Conservation (phyloP, 2,888 invertebrate species). For the Tyria jacobaeae region DNA sequence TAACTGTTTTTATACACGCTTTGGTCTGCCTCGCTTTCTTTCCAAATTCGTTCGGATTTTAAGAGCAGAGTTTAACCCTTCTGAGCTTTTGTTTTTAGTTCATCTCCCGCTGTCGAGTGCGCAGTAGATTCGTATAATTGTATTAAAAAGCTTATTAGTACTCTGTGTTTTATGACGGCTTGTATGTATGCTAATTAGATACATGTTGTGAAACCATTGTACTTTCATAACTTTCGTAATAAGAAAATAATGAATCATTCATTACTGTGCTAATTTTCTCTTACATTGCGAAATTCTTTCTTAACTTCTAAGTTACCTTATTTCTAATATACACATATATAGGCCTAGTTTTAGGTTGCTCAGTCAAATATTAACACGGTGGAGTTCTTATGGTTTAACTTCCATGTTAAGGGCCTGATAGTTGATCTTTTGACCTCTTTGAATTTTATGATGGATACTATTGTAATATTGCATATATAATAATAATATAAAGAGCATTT, state of each 20-base stretch:
- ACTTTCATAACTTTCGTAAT: background rate
- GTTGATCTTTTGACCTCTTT: background rate
- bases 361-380: background rate
- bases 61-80: constrained; percentile 15
- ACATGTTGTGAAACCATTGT: constrained; percentile 38
- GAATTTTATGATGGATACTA: too few species aligned
- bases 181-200: constrained; percentile 54
- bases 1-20: constrained; percentile 22
- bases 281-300: too few species aligned
- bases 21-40: constrained; percentile 36
- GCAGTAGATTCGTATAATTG: constrained; percentile 55
- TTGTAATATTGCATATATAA: too few species aligned
- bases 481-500: too few species aligned
- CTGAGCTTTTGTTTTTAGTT: background rate
- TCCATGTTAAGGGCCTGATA: background rate
- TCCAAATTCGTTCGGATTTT: constrained; percentile 31
- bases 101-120: constrained; percentile 31
- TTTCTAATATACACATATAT: too few species aligned
- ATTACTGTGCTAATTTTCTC: too few species aligned
- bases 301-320: too few species aligned
- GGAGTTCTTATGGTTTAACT: background rate
- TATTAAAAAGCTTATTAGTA: constrained; percentile 63
- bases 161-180: constrained; percentile 45
- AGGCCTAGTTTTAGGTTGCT: background rate
- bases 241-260: background rate